A percentile compares a stretch with the other conserved stretches of the same genome.
Evolutionary conservation across 2,113 vertebrate species (phyloP).

Genomic region (Oryzias melastigma): DNA sequence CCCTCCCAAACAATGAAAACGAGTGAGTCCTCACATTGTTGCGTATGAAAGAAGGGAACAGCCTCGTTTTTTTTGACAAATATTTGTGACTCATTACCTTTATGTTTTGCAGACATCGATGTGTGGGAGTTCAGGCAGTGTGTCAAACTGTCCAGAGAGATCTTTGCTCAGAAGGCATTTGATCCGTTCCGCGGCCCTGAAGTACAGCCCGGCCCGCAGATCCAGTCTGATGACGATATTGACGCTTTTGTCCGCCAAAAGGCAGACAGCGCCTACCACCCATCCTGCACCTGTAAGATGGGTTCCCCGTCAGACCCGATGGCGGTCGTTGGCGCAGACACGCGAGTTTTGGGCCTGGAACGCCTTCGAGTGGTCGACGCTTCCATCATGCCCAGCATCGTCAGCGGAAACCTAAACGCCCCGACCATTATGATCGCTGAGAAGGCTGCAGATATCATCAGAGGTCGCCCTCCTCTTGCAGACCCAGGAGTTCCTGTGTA

Average conservation of each 20-base stretch:
- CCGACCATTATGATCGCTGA: conserved; percentile 97
- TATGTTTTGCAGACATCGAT: conserved; percentile 81
- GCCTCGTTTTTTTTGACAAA: too few relatives aligned
- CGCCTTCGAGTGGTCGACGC: conserved; percentile 90
- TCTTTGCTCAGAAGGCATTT: conserved; percentile 92
- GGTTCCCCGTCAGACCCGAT: conserved; percentile 80
- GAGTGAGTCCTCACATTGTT: too few relatives aligned
- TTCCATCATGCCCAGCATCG: conserved; percentile 94
- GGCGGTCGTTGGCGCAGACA: conserved; percentile 86
- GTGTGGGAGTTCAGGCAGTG: conserved; percentile 86
- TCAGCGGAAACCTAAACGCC: conserved; percentile 94
- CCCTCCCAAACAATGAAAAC: too few relatives aligned
- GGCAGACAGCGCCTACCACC: conserved; percentile 94
- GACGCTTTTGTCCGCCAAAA: conserved; percentile 89
- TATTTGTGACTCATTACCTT: background rate
- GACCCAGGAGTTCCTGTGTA: conserved; percentile 85
- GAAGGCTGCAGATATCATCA: conserved; percentile 91
- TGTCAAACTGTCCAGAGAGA: conserved; percentile 88
- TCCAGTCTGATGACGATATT: conserved; percentile 87
- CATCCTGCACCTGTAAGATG: conserved; percentile 97
- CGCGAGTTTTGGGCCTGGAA: conserved; percentile 86
- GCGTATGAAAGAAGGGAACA: too few relatives aligned
- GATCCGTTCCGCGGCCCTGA: conserved; percentile 86
- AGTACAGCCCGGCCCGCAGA: conserved; percentile 80
- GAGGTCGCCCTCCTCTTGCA: conserved; percentile 77